A percentile compares a stretch with the other conserved stretches of the same genome.
Conservation (phyloP, 1,140 invertebrate species). For the Leptinotarsa lineolata region DNA sequence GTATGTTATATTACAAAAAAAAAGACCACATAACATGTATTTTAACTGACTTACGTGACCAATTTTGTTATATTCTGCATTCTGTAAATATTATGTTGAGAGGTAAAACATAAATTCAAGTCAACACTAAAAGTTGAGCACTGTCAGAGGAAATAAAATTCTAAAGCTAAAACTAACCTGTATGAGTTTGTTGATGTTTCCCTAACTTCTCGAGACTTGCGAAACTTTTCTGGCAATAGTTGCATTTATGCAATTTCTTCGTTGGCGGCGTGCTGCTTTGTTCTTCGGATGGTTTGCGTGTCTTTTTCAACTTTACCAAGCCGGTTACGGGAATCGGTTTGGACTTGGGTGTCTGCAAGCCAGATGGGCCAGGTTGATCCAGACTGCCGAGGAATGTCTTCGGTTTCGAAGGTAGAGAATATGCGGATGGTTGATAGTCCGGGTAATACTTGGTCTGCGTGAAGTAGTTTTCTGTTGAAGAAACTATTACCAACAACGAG, state of each 20-base stretch:
- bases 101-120: no score
- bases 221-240: constrained; percentile 64
- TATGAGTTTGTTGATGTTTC: constrained; percentile 67
- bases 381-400: constrained; percentile 41
- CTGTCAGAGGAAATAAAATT: no score
- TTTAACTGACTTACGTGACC: no score
- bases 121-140: no score
- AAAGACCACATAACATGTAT: no score
- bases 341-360: constrained; percentile 49
- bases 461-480: constrained; percentile 40
- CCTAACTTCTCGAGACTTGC: constrained; percentile 64
- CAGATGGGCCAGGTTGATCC: constrained; percentile 51
- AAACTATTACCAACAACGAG: background rate
- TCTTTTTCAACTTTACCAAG: constrained; percentile 29
- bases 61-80: no score
- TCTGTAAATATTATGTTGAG: no score
- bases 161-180: constrained; percentile 48
- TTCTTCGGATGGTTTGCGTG: constrained; percentile 34
- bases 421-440: constrained; percentile 34
- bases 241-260: constrained; percentile 58
- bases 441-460: constrained; percentile 47
- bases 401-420: constrained; percentile 33
- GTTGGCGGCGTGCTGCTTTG: constrained; percentile 30
- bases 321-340: constrained; percentile 31
- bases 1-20: no score